Conservation (phyloP, 2,113 vertebrate genomes). For the Phalacrocorax carbo region DNA sequence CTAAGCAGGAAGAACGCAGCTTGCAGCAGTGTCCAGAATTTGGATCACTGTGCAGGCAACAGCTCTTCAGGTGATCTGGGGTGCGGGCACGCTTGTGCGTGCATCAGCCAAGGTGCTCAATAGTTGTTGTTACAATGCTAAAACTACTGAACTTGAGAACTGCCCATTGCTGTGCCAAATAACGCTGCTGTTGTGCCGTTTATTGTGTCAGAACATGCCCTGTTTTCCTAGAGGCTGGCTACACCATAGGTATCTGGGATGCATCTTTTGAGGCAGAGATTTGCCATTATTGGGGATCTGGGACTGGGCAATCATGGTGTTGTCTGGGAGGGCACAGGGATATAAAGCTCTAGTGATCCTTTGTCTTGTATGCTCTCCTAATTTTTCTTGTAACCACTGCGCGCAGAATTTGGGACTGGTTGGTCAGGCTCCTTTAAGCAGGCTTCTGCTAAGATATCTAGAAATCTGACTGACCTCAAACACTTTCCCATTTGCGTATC, state of each 20-base stretch:
- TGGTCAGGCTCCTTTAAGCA: neutral
- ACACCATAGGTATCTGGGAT: rapidly evolving
- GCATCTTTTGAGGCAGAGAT: neutral
- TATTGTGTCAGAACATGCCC: neutral
- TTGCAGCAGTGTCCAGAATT: neutral
- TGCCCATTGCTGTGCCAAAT: rapidly evolving
- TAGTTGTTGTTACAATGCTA: neutral
- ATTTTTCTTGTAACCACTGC: neutral
- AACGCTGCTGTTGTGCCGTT: rapidly evolving
- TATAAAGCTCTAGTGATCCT: neutral
- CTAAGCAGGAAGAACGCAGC: neutral
- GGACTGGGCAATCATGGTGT: neutral
- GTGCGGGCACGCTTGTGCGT: rapidly evolving
- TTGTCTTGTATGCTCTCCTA: neutral
- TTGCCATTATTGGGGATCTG: neutral
- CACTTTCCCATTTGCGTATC: neutral
- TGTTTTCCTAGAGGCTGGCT: neutral
- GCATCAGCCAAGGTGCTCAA: rapidly evolving
- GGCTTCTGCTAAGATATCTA: neutral
- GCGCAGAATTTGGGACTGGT: rapidly evolving
- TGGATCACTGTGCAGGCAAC: neutral
- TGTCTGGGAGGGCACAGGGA: neutral
- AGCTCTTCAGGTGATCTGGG: neutral
- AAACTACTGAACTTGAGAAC: neutral
- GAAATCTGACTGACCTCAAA: neutral